Percentiles rank a stretch among this genome's conserved stretches.
These are phyloP conservation scores for Trichogramma dendrolimi DNA, from an alignment of 2,888 invertebrate species.

Conservation along the genomic window DNA sequence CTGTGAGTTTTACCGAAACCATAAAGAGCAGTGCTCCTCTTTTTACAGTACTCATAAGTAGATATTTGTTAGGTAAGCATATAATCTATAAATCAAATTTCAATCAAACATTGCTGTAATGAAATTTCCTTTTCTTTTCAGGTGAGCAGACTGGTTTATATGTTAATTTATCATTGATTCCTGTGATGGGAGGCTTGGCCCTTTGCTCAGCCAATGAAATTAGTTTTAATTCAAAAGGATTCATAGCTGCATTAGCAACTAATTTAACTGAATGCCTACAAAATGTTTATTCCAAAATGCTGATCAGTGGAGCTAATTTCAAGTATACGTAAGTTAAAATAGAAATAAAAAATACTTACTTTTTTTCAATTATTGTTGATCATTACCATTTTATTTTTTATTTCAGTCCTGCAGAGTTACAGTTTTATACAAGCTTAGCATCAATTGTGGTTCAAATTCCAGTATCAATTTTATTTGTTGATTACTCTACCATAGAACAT, in stretches of 20 bases:
- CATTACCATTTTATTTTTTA: conserved; percentile 7
- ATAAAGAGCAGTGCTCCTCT: conserved; percentile 77
- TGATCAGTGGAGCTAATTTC: conserved; percentile 70
- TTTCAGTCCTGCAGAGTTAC: conserved; percentile 69
- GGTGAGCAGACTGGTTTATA: conserved; percentile 65
- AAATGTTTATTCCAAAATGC: conserved; percentile 75
- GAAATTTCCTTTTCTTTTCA: too few species aligned
- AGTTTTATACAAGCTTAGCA: conserved; percentile 73
- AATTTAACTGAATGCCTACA: conserved; percentile 76
- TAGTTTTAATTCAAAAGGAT: conserved; percentile 69
- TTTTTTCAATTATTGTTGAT: conserved; percentile 6
- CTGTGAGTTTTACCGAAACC: conserved; percentile 77
- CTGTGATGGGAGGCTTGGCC: conserved; percentile 73
- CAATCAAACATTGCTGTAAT: not conserved
- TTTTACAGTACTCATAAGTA: conserved; percentile 72
- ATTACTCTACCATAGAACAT: conserved; percentile 56
- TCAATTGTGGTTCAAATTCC: conserved; percentile 71
- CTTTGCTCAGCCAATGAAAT: conserved; percentile 74
- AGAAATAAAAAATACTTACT: not conserved
- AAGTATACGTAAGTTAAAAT: conserved; percentile 65
- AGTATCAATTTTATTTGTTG: conserved; percentile 64
- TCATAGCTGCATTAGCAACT: conserved; percentile 71
- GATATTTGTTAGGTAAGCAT: conserved; percentile 58
- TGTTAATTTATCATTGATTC: conserved; percentile 69
- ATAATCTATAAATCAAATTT: not conserved